A percentile compares a stretch with the other conserved stretches of the same genome.
These are phyloP conservation scores for Cetonia aurata DNA, from an alignment of 2,888 invertebrate genomes.

Conservation along the genomic window DNA sequence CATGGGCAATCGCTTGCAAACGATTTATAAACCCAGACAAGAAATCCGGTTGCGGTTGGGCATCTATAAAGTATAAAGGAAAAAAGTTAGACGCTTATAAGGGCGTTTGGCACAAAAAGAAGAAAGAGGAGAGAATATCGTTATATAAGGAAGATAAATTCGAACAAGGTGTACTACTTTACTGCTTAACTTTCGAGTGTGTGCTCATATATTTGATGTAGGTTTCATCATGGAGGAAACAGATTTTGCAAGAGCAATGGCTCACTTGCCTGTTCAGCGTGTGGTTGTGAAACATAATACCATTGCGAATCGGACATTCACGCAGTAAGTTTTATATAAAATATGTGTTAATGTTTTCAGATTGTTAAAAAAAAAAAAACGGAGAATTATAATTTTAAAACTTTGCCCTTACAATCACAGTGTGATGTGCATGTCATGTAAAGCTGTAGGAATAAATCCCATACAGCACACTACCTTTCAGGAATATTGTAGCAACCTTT, in stretches of 20 bases:
- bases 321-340: conserved; percentile 75
- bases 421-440: too few relatives aligned
- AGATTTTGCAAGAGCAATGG: conserved; percentile 28
- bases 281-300: conserved; percentile 82
- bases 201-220: neutral
- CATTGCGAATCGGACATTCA: conserved; percentile 79
- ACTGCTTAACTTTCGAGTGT: neutral
- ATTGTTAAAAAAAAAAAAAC: too few relatives aligned
- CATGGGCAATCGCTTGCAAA: conserved; percentile 94
- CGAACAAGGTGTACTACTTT: conserved; percentile 25
- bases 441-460: too few relatives aligned
- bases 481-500: too few relatives aligned
- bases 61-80: conserved; percentile 89
- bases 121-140: conserved; percentile 63
- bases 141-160: conserved; percentile 57
- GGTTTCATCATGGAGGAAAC: conserved; percentile 16
- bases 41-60: conserved; percentile 94
- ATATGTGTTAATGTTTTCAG: too few relatives aligned
- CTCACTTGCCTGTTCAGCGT: conserved; percentile 69
- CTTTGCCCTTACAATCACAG: too few relatives aligned
- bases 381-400: too few relatives aligned
- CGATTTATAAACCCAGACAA: conserved; percentile 92
- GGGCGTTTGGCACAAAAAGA: conserved; percentile 84
- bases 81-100: conserved; percentile 91
- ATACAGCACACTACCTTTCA: too few relatives aligned